These are phyloP conservation scores for Montipora sp. DNA, from an alignment of 64 coral and sea anemone species.

Conservation along the genomic window DNA sequence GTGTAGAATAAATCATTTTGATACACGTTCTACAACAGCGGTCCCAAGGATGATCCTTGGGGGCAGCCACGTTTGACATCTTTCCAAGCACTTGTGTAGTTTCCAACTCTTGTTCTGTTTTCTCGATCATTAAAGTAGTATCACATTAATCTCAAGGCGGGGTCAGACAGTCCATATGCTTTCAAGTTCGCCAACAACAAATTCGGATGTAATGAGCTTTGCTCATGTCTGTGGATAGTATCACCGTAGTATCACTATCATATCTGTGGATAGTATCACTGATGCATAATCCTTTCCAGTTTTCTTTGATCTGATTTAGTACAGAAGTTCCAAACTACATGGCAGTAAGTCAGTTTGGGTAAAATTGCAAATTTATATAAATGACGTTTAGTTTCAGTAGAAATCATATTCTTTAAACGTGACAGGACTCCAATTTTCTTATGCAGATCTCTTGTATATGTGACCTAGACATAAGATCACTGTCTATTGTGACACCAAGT, in stretches of 20 bases:
- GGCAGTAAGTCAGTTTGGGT: neutral
- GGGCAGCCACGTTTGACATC: slow-evolving; percentile 43
- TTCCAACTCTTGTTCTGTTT: slow-evolving; percentile 46
- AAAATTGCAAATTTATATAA: too few relatives aligned
- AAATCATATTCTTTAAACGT: slow-evolving; percentile 57
- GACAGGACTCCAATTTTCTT: slow-evolving; percentile 54
- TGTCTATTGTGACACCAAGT: too few relatives aligned
- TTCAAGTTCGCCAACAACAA: slow-evolving; percentile 35
- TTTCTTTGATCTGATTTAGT: neutral
- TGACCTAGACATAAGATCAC: neutral
- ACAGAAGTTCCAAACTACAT: slow-evolving; percentile 30
- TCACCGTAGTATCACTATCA: neutral
- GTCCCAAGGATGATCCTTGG: slow-evolving; percentile 50
- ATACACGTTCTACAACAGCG: slow-evolving; percentile 62
- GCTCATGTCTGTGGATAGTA: slow-evolving; percentile 22
- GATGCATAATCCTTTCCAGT: neutral
- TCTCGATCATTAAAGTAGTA: slow-evolving; percentile 58
- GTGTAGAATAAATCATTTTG: slow-evolving; percentile 66
- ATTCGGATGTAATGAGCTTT: too few relatives aligned
- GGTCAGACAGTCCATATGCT: slow-evolving; percentile 39
- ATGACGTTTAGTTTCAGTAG: slow-evolving; percentile 5
- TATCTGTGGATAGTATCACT: neutral
- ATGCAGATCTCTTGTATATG: slow-evolving; percentile 10
- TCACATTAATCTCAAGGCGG: slow-evolving; percentile 28
- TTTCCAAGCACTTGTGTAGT: slow-evolving; percentile 45